Base-by-base conservation (phyloP, 2,797 vertebrate species). In the Hylomyscus alleni region DNA sequence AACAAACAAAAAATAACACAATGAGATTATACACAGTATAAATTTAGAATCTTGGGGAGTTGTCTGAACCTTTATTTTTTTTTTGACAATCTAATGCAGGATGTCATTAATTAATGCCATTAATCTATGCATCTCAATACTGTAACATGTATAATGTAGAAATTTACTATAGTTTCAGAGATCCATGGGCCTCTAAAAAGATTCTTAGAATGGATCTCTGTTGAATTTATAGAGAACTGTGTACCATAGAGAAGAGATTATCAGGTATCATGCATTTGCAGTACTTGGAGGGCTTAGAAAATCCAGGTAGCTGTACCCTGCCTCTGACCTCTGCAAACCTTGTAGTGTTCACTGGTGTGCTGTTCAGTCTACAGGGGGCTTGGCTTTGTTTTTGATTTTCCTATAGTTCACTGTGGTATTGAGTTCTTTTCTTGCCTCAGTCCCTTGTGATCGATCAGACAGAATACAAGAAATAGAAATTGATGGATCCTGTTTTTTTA, bases 11-110 rank as follows among this genome's bases (percentile, higher is more conserved):
- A 72, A 96, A 34, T 67, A 34, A 58, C 72, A 60, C 86, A 89
- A 58, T 85, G 31, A 69, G 22, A 86, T 6, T 85, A 17, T 60
- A 17, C n/a, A 47, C 10, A 89, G 31, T 60, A 1, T 85, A 31
- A 90, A 82, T 44, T 81, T 87, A 83, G 72, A 15, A 75, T 37
- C 77, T 84, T 67, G 1, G 6, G 3, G 0, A 75, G 0, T 60
- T 76, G 29, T 62, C 56, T 40, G 24, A 40, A 44, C 20, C 37
- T 50, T 78, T 52, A 50, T 50, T 76, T 72, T 15, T 69, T 20
- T 83, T 96, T 72, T 81, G 73, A 75, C n/a, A 89, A 34, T 78
- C 19, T 82, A 85, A 77, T 75, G 86, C 95, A 94, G 65, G 13
- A 84, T 73, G 83, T 86, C 37, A 78, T 75, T 75, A 75, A 77